Conservation (phyloP, 2,888 invertebrate genomes). For the Spodoptera littoralis region DNA sequence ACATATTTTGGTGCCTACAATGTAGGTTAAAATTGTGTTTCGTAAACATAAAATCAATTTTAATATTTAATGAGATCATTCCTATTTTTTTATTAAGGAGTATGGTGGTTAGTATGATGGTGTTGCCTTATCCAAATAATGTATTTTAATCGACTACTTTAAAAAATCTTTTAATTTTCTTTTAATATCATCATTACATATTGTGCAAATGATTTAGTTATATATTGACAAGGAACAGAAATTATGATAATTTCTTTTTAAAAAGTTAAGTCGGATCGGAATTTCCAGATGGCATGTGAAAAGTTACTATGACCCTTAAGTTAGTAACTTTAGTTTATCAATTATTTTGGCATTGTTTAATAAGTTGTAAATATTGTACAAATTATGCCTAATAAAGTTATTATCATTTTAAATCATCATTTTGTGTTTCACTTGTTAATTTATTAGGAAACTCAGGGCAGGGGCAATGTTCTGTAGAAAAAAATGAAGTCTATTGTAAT, state of each 20-base stretch:
- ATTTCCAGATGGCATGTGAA: slow-evolving; percentile 9
- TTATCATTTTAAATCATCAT: slow-evolving; percentile 31
- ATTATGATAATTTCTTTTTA: too few species aligned
- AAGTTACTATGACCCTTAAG: slow-evolving; percentile 10
- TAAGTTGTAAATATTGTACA: slow-evolving; percentile 50
- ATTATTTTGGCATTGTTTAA: slow-evolving; percentile 18
- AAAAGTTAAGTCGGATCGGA: neutral
- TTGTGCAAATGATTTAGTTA: neutral
- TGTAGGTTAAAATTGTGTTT: slow-evolving; percentile 28
- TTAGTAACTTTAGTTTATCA: slow-evolving; percentile 1
- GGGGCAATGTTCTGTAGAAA: neutral
- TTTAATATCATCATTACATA: neutral
- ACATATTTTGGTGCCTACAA: slow-evolving; percentile 22
- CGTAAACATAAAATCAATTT: slow-evolving; percentile 18
- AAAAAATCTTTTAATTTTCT: too few species aligned
- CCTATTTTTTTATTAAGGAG: slow-evolving; percentile 23
- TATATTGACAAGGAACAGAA: too few species aligned
- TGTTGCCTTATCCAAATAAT: slow-evolving; percentile 8
- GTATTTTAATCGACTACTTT: neutral
- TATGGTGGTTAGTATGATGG: slow-evolving; percentile 8
- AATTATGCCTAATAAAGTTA: slow-evolving; percentile 30
- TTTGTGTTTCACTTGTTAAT: slow-evolving; percentile 11
- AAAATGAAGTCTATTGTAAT: slow-evolving; percentile 33
- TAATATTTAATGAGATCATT: slow-evolving; percentile 30
- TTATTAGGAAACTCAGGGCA: too few species aligned